Base-by-base conservation (phyloP, 2,113 vertebrate genomes). In the Toxostoma redivivum region DNA sequence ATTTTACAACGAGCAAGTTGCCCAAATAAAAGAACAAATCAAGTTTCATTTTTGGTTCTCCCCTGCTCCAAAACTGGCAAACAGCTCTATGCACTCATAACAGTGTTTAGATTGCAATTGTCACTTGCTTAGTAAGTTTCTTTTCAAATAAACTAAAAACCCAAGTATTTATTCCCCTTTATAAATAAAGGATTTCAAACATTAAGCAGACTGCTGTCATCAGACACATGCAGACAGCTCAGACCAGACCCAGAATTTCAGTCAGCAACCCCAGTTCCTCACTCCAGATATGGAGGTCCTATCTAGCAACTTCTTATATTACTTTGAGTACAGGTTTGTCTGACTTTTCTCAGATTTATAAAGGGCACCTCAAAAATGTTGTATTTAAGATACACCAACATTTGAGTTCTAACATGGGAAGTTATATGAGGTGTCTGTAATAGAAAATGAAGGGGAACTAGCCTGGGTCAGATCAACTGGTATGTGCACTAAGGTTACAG, bases 31-130 rank as follows among this genome's bases (percentile, higher is more conserved):
- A 69, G 71, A 71, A 45, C 5, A 24, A 30, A 58, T 62, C 57
- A 66, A 35, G 17, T 33, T 35, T 65, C 3, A n/a, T 24, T 67
- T 72, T 61, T 37, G 12, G 6, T 18, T 11, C 12, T 1, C 2
- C 2, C 5, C 4, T 2, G 2, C 14, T 11, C 5, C 9, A 13
- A 27, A 33, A 64, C 0, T 25, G 37, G 15, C 18, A 16, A 69
- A 65, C 25, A 85, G 38, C 19, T 86, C 89, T 24, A 47, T 21
- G 15, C 17, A 53, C 22, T 85, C 17, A 2, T 25, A 83, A 42
- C 6, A 60, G 28, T 19, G 9, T 73, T 91, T 28, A 70, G 15
- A 33, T 5, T 83, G 12, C 11, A 88, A 83, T 1, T 47, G 31
- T 18, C 31, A 90, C n/a, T 85, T 76, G 35, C 9, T 91, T 42